Conservation (phyloP, 2,113 vertebrate species). For the Xiphorhynchus elegans region DNA sequence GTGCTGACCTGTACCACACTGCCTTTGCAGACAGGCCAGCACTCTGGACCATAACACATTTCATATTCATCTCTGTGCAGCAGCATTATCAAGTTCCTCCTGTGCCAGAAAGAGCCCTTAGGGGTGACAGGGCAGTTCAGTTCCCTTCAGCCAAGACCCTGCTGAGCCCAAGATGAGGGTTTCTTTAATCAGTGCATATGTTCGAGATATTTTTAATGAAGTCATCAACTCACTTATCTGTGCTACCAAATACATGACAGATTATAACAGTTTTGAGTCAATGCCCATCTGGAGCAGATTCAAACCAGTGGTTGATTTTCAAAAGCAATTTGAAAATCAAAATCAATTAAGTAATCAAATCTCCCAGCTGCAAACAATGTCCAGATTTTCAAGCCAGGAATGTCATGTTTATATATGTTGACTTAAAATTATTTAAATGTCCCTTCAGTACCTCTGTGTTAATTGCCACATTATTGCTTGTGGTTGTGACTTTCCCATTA, state of each 20-base stretch:
- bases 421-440: slow-evolving; percentile 15
- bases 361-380: slow-evolving; percentile 19
- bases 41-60: not conserved
- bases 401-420: not conserved
- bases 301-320: slow-evolving; percentile 34
- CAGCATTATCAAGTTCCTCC: not conserved
- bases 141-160: not conserved
- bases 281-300: slow-evolving; percentile 50
- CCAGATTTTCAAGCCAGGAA: slow-evolving; percentile 18
- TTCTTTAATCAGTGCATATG: slow-evolving; percentile 25
- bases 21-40: not conserved
- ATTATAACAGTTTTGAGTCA: slow-evolving; percentile 22
- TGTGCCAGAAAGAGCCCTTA: not conserved
- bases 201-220: slow-evolving; percentile 35
- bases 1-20: not conserved
- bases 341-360: slow-evolving; percentile 34
- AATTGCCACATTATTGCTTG: not conserved
- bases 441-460: not conserved
- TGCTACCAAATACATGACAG: not conserved
- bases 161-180: not conserved
- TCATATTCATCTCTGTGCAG: not conserved
- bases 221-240: not conserved
- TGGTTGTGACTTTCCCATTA: not conserved
- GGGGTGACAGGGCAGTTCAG: not conserved
- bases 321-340: slow-evolving; percentile 37